These are phyloP conservation scores for Dichetophora obliterata DNA, from an alignment of 2,888 invertebrate genomes.

Conservation along the genomic window DNA sequence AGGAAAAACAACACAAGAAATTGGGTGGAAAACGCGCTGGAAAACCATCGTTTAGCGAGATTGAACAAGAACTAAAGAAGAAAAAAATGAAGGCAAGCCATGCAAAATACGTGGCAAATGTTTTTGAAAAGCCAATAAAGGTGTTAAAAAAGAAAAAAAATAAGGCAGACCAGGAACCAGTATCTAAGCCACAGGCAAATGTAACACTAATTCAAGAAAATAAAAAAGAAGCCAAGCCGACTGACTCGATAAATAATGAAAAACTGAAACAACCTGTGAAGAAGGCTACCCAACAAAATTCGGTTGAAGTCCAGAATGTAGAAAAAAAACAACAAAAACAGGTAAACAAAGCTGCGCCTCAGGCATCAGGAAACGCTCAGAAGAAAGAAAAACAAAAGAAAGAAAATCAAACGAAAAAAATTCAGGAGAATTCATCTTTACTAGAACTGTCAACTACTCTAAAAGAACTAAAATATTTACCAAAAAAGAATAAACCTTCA, in stretches of 20 bases:
- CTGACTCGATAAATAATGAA: not conserved
- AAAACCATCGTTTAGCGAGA: slow-evolving; percentile 60
- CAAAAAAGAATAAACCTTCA: slow-evolving; percentile 41
- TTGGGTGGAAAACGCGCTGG: slow-evolving; percentile 63
- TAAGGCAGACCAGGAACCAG: not conserved
- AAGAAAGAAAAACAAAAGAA: slow-evolving; percentile 5
- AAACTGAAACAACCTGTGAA: slow-evolving; percentile 1
- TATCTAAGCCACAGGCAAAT: not conserved
- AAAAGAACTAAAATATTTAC: slow-evolving; percentile 13
- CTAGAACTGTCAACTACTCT: not conserved
- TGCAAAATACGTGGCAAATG: slow-evolving; percentile 66
- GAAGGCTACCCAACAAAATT: slow-evolving; percentile 7
- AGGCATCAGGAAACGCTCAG: not conserved
- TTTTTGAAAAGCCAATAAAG: slow-evolving; percentile 66
- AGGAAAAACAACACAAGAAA: slow-evolving; percentile 51
- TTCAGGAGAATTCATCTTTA: not conserved
- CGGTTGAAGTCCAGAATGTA: not conserved
- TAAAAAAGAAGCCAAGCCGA: not conserved
- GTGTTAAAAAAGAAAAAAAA: slow-evolving; percentile 53
- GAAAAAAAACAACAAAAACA: slow-evolving; percentile 31
- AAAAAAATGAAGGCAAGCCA: slow-evolving; percentile 62
- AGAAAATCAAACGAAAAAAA: not conserved
- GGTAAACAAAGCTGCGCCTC: not conserved
- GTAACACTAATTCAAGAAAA: not conserved
- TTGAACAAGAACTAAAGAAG: slow-evolving; percentile 63